A percentile compares a stretch with the other conserved stretches of the same genome.
These are phyloP conservation scores for Cotesia glomerata DNA, from an alignment of 1,140 invertebrate species.

Conservation along the genomic window DNA sequence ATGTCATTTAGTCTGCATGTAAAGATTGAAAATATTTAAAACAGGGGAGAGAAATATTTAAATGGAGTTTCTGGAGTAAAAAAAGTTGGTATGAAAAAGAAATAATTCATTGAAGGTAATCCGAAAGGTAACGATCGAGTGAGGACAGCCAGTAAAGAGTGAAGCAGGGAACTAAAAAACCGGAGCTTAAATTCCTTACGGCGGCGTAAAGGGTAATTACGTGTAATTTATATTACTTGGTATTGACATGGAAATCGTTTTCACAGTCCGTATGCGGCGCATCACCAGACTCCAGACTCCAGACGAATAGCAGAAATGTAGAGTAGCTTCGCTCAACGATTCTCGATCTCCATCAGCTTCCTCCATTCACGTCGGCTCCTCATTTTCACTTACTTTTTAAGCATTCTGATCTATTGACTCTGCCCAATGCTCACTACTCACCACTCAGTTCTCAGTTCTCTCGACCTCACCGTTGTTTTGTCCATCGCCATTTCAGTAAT, in stretches of 20 bases:
- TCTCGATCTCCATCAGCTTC: not conserved
- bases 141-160: not conserved
- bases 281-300: not conserved
- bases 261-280: slow-evolving; percentile 13
- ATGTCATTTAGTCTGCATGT: too few relatives aligned
- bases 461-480: not conserved
- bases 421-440: slow-evolving; percentile 1
- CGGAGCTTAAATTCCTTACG: slow-evolving; percentile 21
- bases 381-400: slow-evolving; percentile 21
- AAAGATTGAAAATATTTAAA: too few relatives aligned
- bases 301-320: not conserved
- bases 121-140: not conserved
- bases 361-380: slow-evolving; percentile 3
- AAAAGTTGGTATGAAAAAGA: too few relatives aligned
- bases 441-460: slow-evolving; percentile 38
- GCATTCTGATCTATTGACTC: slow-evolving; percentile 13
- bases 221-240: slow-evolving; percentile 64
- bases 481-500: too few relatives aligned
- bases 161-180: slow-evolving; percentile 14
- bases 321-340: not conserved
- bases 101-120: too few relatives aligned
- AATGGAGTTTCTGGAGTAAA: too few relatives aligned
- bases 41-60: too few relatives aligned
- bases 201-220: slow-evolving; percentile 56
- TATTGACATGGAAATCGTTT: slow-evolving; percentile 62